Conservation (phyloP, 2,113 vertebrate genomes). For the Diadophis punctatus region DNA sequence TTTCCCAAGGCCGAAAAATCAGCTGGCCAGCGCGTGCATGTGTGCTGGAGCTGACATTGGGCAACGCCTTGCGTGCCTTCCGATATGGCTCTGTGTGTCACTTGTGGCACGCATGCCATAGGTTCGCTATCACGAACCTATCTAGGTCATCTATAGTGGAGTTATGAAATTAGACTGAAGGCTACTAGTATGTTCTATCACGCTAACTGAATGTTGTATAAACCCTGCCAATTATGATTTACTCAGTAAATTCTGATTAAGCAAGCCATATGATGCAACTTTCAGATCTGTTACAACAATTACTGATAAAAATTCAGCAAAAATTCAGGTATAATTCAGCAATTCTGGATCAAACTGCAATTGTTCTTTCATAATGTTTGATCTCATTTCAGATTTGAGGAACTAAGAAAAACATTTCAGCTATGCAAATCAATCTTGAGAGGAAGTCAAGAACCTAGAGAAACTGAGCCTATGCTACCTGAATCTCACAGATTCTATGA, state of each 20-base stretch:
- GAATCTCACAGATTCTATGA: conserved; percentile 52
- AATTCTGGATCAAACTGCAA: background rate
- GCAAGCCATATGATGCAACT: background rate
- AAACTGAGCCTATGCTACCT: conserved; percentile 21
- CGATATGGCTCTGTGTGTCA: no score
- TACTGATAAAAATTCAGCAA: background rate
- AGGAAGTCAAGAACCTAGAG: conserved; percentile 44
- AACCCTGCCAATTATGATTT: background rate
- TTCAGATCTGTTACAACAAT: background rate
- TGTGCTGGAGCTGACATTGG: no score
- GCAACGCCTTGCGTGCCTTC: no score
- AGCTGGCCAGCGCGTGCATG: no score
- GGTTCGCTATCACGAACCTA: no score
- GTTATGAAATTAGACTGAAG: background rate
- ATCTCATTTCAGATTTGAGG: conserved; percentile 48
- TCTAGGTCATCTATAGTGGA: background rate
- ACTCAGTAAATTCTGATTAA: background rate
- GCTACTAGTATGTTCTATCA: background rate
- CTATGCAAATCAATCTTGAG: conserved; percentile 41
- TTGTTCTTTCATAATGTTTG: background rate
- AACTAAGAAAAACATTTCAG: conserved; percentile 40
- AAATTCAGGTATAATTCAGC: background rate
- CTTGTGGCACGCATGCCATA: no score
- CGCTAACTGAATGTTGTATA: background rate
- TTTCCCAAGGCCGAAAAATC: no score